phyloP scores from a whole-genome alignment of 2,888 invertebrate genomes.

The Plusia festucae region DNA sequence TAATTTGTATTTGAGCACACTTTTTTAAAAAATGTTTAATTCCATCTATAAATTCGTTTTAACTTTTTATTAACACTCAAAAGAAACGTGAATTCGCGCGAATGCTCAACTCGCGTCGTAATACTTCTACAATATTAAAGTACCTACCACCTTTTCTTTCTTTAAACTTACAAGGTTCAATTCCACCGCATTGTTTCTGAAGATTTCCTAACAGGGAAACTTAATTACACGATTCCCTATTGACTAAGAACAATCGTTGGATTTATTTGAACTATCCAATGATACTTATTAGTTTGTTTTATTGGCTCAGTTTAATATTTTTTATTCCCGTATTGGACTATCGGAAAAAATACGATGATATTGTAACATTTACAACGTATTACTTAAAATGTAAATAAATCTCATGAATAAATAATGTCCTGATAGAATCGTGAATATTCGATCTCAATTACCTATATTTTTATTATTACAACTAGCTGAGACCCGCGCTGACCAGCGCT shows the following conservation, averaged over 20 bases:
- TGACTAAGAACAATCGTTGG: not conserved
- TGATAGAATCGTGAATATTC: not conserved
- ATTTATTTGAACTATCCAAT: constrained; percentile 1
- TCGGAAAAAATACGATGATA: no score
- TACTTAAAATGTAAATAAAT: not conserved
- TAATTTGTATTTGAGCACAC: no score
- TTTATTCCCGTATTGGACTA: no score
- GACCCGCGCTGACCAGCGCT: no score
- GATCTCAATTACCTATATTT: not conserved
- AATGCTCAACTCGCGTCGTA: no score
- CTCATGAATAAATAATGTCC: not conserved
- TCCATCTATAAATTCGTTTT: no score
- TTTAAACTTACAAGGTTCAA: not conserved
- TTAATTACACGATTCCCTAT: not conserved
- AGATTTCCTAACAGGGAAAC: constrained; percentile 1
- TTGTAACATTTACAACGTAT: no score
- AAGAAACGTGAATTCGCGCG: no score
- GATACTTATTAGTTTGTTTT: not conserved
- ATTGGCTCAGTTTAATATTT: no score
- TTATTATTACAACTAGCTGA: not conserved
- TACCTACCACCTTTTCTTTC: not conserved
- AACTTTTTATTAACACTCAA: no score
- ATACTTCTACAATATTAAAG: no score
- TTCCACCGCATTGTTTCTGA: not conserved
- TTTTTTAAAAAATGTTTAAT: no score